Percentiles rank a stretch among this genome's conserved stretches.
Conservation (phyloP, 2,888 invertebrate species). For the Panopea generosa region DNA sequence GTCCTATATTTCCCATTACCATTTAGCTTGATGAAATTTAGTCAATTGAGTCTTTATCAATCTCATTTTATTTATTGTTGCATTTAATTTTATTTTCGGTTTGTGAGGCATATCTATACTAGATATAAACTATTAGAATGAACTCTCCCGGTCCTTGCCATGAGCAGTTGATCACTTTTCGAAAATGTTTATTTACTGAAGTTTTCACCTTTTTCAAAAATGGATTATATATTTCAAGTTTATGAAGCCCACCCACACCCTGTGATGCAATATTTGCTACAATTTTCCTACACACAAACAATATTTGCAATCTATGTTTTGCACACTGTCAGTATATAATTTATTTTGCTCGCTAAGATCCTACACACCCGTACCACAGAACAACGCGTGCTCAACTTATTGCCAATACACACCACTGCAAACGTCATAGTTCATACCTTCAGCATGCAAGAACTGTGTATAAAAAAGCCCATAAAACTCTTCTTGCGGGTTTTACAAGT, state of each 20-base stretch:
- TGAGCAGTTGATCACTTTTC: no score
- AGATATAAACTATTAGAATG: no score
- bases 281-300: conserved; percentile 12
- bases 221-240: no score
- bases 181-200: no score
- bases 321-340: conserved; percentile 15
- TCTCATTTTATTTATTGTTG: no score
- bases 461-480: conserved; percentile 26
- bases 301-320: conserved; percentile 21
- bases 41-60: no score
- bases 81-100: no score
- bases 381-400: conserved; percentile 24
- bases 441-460: conserved; percentile 13
- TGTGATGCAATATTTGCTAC: conserved; percentile 13
- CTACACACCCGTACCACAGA: conserved; percentile 26
- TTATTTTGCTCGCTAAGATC: conserved; percentile 11
- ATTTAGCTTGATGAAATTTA: no score
- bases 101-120: no score
- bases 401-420: conserved; percentile 20
- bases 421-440: conserved; percentile 21
- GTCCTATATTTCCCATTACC: no score
- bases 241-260: conserved; percentile 19
- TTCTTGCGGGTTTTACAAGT: conserved; percentile 31
- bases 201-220: no score
- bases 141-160: no score